Conservation (phyloP, 2,888 invertebrate species). For the Agrochola litura region DNA sequence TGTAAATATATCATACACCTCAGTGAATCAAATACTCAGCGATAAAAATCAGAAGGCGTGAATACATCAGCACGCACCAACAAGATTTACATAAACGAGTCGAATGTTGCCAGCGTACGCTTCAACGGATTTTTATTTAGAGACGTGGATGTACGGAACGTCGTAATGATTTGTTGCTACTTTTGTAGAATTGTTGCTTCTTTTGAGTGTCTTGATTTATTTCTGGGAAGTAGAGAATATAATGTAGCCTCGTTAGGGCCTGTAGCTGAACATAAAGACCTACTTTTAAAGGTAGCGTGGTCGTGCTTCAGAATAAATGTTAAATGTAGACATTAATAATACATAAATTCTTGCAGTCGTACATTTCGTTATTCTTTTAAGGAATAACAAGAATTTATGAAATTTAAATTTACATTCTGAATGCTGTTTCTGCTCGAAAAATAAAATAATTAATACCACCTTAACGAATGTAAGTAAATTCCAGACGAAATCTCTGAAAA, state of each 20-base stretch:
- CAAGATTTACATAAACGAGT: constrained; percentile 75
- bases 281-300: constrained; percentile 20
- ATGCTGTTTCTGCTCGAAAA: background rate
- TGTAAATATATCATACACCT: constrained; percentile 78
- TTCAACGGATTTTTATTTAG: constrained; percentile 65
- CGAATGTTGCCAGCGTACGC: constrained; percentile 64
- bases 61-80: constrained; percentile 77
- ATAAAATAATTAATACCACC: constrained; percentile 26
- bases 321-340: constrained; percentile 34
- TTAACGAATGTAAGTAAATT: background rate
- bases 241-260: constrained; percentile 46
- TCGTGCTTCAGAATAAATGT: constrained; percentile 30
- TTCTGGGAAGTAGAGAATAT: constrained; percentile 38
- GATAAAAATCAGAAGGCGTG: constrained; percentile 80
- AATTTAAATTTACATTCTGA: constrained; percentile 4
- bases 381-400: background rate
- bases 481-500: background rate
- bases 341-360: constrained; percentile 37
- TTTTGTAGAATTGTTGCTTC: constrained; percentile 60
- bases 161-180: constrained; percentile 63
- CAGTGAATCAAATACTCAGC: constrained; percentile 72
- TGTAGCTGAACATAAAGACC: constrained; percentile 12
- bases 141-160: constrained; percentile 52
- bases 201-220: constrained; percentile 56
- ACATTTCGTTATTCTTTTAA: constrained; percentile 23